Percentiles rank a stretch among this genome's conserved stretches.
Evolutionary conservation across 2,888 invertebrate species (phyloP).

Genomic region (Lysandra coridon): DNA sequence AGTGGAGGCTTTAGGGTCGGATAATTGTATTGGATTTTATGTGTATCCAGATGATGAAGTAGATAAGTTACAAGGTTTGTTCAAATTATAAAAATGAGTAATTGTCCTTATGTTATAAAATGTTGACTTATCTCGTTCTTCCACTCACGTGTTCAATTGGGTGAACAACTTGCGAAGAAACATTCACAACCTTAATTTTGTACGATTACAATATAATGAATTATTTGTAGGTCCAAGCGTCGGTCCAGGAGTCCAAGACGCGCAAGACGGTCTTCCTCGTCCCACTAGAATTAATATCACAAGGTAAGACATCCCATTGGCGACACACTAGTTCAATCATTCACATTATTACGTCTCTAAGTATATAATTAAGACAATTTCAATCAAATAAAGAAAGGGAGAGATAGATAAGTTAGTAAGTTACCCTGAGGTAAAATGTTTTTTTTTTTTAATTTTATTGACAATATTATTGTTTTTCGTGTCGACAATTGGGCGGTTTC

Average conservation of each 20-base stretch:
- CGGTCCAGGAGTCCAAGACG: constrained; percentile 37
- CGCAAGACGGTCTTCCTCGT: constrained; percentile 34
- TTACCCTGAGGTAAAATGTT: background rate
- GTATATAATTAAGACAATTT: background rate
- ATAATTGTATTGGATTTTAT: no score
- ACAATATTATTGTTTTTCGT: constrained; percentile 9
- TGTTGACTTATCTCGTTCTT: no score
- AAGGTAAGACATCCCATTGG: constrained; percentile 16
- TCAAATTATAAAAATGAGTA: no score
- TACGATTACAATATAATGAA: background rate
- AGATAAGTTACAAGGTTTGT: no score
- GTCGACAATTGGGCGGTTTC: background rate
- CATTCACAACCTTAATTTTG: no score
- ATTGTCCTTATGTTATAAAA: no score
- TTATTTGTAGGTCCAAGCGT: constrained; percentile 23
- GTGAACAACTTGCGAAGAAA: no score
- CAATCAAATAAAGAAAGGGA: background rate
- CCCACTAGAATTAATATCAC: constrained; percentile 28
- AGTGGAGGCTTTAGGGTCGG: no score
- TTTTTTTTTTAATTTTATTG: background rate
- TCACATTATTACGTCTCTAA: background rate
- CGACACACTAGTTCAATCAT: background rate
- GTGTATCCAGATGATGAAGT: no score
- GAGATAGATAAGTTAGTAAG: background rate
- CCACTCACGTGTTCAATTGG: no score